Evolutionary conservation across 2,797 vertebrate genomes (phyloP), one percentile per base, ranked within the genome.

Genomic region (Distichodus sexfasciatus): DNA sequence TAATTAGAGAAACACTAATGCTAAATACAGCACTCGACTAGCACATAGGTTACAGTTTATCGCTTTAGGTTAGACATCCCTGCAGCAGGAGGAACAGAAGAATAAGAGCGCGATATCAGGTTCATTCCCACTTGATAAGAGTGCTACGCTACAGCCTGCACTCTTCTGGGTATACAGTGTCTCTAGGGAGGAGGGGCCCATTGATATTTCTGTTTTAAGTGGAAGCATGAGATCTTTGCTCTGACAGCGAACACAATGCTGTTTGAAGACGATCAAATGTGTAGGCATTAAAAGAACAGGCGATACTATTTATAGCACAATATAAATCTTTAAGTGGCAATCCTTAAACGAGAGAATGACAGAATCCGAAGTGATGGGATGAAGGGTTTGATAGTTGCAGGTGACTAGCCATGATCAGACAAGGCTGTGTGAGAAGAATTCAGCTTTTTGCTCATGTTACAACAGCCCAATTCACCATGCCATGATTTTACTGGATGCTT

Each of bases 401-500:
- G 11, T 33, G 28, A 9, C 26, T 14, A 38, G 36, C 21, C 55
- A 11, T n/a, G 31, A 35, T 44, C 17, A 53, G 28, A 26, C 17
- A 4, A 12, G 14, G 31, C 3, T 21, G 43, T 41, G 21, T 40
- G 43, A 36, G 10, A 59, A 46, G 1, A 1, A 23, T 55, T 26
- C n/a, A 66, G 55, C 57, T 36, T 48, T 58, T 29, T 43, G 10
- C 4, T 19, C 28, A 10, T 36, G 23, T 12, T 40, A 14, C 9
- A 41, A 63, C 4, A 59, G 44, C 44, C 55, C 2, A 17, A 59
- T 65, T 53, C 9, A 68, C 61, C 38, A 68, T 66, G 24, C 11
- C 48, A 15, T 68, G 36, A 57, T 72, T 60, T 51, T 57, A 46
- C 19, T 36, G 65, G 21, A 29, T 66, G 23, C 23, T 69, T 60